Percentiles rank a stretch among this genome's conserved stretches.
Evolutionary conservation across 2,113 vertebrate genomes (phyloP).

Genomic region (Casuarius casuarius): DNA sequence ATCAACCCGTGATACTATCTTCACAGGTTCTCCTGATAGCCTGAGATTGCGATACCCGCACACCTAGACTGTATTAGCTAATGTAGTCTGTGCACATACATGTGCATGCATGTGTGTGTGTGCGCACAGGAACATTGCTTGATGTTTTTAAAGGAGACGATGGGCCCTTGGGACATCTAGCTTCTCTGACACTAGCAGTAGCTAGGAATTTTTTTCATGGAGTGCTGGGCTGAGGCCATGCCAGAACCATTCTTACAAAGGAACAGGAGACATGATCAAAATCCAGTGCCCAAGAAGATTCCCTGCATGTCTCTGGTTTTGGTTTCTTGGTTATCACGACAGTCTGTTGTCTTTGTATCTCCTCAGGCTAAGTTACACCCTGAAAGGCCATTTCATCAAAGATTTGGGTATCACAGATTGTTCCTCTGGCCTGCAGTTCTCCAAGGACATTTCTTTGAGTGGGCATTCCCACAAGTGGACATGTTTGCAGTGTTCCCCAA

Average conservation of each 20-base stretch:
- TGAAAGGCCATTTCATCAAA: neutral
- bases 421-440: neutral
- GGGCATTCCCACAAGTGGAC: neutral
- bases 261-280: too few relatives aligned
- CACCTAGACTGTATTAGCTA: neutral
- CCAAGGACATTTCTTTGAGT: neutral
- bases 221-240: too few relatives aligned
- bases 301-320: neutral
- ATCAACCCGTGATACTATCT: neutral
- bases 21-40: neutral
- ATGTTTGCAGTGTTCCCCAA: neutral
- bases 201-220: too few relatives aligned
- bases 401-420: neutral
- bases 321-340: neutral
- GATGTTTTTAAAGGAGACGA: neutral
- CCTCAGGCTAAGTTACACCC: neutral
- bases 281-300: too few relatives aligned
- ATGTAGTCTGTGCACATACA: accelerated
- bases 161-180: neutral
- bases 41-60: neutral
- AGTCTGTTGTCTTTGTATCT: neutral
- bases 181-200: neutral
- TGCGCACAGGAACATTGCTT: neutral
- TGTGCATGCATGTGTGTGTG: accelerated
- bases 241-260: too few relatives aligned